These are phyloP conservation scores for Sicus ferrugineus DNA, from an alignment of 2,888 invertebrate genomes.

Conservation along the genomic window DNA sequence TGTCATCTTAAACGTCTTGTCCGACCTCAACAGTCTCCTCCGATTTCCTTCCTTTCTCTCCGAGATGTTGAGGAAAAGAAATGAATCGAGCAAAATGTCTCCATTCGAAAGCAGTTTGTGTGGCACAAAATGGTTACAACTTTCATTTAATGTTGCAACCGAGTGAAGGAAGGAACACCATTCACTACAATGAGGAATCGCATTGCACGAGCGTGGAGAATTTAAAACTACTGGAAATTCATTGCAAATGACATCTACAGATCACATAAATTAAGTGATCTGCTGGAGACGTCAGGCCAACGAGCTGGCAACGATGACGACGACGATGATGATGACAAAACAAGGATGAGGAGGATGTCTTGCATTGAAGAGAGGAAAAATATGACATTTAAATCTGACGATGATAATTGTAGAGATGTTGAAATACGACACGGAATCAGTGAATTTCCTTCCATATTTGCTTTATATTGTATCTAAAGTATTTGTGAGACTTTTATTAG, in stretches of 20 bases:
- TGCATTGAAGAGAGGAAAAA: too few species aligned
- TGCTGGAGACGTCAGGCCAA: constrained; percentile 2
- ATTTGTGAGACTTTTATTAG: too few species aligned
- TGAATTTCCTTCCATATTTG: too few species aligned
- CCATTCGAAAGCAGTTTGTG: constrained; percentile 16
- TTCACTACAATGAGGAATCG: neutral
- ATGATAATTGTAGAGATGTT: neutral
- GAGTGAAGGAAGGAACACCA: too few species aligned
- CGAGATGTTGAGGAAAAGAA: neutral
- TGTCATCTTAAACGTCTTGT: neutral
- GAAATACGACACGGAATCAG: too few species aligned
- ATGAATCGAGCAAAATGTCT: constrained; percentile 16
- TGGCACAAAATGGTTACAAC: neutral
- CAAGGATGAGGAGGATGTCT: too few species aligned
- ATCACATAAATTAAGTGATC: constrained; percentile 32
- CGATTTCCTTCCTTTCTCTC: neutral
- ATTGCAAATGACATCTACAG: constrained; percentile 13
- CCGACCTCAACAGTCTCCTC: neutral
- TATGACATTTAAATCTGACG: neutral
- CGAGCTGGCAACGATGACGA: neutral
- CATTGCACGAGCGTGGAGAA: neutral
- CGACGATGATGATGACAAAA: neutral
- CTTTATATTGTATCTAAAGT: too few species aligned
- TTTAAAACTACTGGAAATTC: neutral
- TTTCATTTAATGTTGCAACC: constrained; percentile 24